Conservation (phyloP, 2,113 vertebrate genomes). For the Heptranchias perlo region DNA sequence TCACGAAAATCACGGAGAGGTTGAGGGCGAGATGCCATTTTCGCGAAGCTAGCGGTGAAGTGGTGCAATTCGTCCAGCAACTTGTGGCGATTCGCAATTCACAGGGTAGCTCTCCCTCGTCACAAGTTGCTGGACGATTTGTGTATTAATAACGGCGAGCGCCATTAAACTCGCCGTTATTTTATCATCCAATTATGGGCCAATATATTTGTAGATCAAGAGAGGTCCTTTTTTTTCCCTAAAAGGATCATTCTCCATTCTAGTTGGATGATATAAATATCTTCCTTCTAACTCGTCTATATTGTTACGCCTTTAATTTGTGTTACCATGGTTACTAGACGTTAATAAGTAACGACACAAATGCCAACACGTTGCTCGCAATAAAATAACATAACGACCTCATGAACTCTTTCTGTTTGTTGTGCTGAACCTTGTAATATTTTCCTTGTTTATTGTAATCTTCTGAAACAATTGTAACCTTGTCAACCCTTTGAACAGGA, state of each 20-base stretch:
- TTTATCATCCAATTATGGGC: too few species aligned
- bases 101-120: too few species aligned
- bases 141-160: too few species aligned
- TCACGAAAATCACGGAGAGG: too few species aligned
- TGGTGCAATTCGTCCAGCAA: too few species aligned
- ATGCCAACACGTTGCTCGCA: neutral
- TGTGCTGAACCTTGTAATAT: neutral
- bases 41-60: too few species aligned
- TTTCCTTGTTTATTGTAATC: neutral
- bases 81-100: too few species aligned
- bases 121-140: too few species aligned
- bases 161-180: too few species aligned
- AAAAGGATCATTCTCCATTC: neutral
- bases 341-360: neutral
- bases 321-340: neutral
- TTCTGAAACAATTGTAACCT: neutral
- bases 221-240: neutral
- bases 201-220: neutral
- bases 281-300: neutral
- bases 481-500: neutral
- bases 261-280: neutral
- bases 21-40: too few species aligned
- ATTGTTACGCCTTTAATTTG: neutral
- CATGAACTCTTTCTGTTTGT: neutral
- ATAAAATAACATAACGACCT: neutral